A percentile compares a stretch with the other conserved stretches of the same genome.
These are phyloP conservation scores for Plectrocnemia conspersa DNA, from an alignment of 1,140 invertebrate genomes.

Conservation along the genomic window DNA sequence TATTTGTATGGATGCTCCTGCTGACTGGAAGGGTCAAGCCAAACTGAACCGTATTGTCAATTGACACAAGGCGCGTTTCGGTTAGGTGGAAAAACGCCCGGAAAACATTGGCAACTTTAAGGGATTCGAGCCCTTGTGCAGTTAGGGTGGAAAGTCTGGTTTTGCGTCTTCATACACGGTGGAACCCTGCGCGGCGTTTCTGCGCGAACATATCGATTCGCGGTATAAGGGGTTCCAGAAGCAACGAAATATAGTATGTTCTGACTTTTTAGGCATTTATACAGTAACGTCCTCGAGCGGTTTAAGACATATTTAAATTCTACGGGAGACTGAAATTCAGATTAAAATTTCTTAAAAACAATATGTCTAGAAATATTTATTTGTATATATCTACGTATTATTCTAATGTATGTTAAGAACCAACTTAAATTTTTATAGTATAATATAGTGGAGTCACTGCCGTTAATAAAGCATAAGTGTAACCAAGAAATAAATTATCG, in stretches of 20 bases:
- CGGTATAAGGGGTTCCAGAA: slow-evolving; percentile 12
- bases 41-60: neutral
- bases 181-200: slow-evolving; percentile 15
- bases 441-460: too few relatives aligned
- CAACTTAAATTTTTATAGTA: too few relatives aligned
- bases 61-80: neutral
- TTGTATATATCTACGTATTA: too few relatives aligned
- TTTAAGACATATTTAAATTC: too few relatives aligned
- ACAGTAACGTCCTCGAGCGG: too few relatives aligned
- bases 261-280: too few relatives aligned
- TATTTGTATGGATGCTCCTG: slow-evolving; percentile 14
- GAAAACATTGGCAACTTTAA: neutral
- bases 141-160: neutral
- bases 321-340: too few relatives aligned
- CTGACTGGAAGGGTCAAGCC: neutral
- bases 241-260: slow-evolving; percentile 12
- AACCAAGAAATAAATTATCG: too few relatives aligned
- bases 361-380: too few relatives aligned
- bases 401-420: too few relatives aligned
- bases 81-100: neutral
- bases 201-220: slow-evolving; percentile 24
- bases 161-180: neutral
- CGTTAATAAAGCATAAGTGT: too few relatives aligned
- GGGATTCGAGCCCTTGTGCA: neutral
- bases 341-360: too few relatives aligned